Conservation (phyloP, 2,113 vertebrate genomes). For the Spea bombifrons region DNA sequence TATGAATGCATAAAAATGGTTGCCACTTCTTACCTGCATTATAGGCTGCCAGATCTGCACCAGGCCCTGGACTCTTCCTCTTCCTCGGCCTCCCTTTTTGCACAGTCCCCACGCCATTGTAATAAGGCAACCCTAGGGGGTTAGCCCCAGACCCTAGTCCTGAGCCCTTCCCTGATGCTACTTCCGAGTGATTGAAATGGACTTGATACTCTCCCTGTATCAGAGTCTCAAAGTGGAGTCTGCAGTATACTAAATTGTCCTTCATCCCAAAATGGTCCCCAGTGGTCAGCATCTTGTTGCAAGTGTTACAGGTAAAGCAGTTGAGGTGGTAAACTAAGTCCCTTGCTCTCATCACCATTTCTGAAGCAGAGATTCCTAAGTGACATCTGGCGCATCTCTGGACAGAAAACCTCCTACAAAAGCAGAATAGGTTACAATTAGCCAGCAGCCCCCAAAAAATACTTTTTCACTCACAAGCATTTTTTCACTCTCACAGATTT, state of each 20-base stretch:
- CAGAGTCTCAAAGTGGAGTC: constrained; percentile 96
- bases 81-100: constrained; percentile 96
- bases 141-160: constrained; percentile 77
- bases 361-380: constrained; percentile 97
- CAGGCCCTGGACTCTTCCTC: constrained; percentile 92
- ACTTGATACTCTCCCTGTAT: constrained; percentile 94
- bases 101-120: constrained; percentile 94
- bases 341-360: constrained; percentile 98
- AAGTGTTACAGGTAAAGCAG: constrained; percentile 97
- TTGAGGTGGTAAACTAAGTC: constrained; percentile 98
- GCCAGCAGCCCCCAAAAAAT: neutral
- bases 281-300: constrained; percentile 97
- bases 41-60: constrained; percentile 91
- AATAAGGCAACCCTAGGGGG: constrained; percentile 92
- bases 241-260: constrained; percentile 97
- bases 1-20: constrained; percentile 27
- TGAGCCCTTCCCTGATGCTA: constrained; percentile 80
- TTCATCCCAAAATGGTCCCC: constrained; percentile 99
- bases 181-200: constrained; percentile 91
- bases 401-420: constrained; percentile 94
- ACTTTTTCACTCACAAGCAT: no score
- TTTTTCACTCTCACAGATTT: neutral
- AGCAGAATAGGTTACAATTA: constrained; percentile 44
- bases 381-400: constrained; percentile 97
- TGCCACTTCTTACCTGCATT: constrained; percentile 83